Evolutionary conservation across 1,140 invertebrate species (phyloP), one percentile per base, ranked within the genome.

Genomic region (Oedothorax gibbosus): DNA sequence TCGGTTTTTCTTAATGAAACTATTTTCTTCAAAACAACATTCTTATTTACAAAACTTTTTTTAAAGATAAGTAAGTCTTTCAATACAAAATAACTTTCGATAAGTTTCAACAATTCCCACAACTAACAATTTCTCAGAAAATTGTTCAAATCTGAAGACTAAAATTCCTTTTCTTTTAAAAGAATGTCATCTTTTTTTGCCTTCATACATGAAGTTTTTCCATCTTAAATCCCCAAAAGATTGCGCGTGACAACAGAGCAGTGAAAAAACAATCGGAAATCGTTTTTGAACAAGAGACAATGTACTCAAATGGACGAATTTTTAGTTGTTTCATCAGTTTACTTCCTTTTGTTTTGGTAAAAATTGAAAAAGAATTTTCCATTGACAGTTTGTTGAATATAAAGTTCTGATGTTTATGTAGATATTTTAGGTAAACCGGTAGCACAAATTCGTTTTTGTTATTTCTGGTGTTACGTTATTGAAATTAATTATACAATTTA

Each of bases 231-330:
- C 50, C 56, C 49, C n/a, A 64, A 79, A 79, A 79, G 64, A 79
- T 79, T 21, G 62, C n/a, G 20, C 35, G 18, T 68, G 77, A 79
- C 77, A 79, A 79, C 72, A 53, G 57, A 51, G n/a, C n/a, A 49
- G 64, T 18, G 51, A 14, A n/a, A 66, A 53, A 79, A 68, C 64
- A 66, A 79, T 79, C 77, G 77, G 50, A 79, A 79, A 79, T 79
- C 77, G 77, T 79, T 79, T 54, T n/a, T 20, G n/a, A 21, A 21
- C 64, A 9, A 21, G 10, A 51, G 54, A 75, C 72, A 75, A 60
- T 57, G 56, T 7, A 18, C 20, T 21, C 15, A 66, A 72, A 75
- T 20, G 72, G 9, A 14, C 72, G 53, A 75, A 57, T 10, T 60
- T 56, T 54, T 50, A 75, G n/a, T 53, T 56, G 54, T 20, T 57